These are phyloP conservation scores for Tupaia chinensis DNA, from an alignment of 2,113 vertebrate genomes.

Conservation along the genomic window DNA sequence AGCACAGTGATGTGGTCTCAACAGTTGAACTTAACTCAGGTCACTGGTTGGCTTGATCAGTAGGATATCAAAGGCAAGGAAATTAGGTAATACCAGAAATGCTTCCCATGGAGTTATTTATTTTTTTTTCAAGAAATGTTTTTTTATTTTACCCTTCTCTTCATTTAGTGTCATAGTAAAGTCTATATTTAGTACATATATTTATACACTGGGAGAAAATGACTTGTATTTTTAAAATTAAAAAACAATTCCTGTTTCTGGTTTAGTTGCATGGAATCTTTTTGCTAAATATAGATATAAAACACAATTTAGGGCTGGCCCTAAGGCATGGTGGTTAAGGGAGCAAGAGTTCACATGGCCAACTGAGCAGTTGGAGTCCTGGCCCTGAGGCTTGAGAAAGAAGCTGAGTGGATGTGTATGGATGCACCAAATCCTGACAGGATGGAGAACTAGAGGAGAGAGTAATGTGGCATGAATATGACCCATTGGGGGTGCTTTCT, in stretches of 20 bases:
- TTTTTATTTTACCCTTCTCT: background rate
- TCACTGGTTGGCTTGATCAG: slow-evolving; percentile 42
- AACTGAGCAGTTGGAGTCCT: too few relatives aligned
- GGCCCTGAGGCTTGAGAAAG: too few relatives aligned
- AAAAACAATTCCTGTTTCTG: background rate
- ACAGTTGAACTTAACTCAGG: slow-evolving; percentile 37
- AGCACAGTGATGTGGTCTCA: background rate
- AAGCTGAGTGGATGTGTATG: too few relatives aligned
- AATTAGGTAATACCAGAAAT: slow-evolving; percentile 22
- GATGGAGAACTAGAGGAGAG: too few relatives aligned
- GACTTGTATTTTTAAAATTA: background rate
- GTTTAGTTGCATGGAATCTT: background rate
- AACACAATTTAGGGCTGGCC: background rate
- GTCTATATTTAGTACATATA: background rate
- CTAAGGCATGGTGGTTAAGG: too few relatives aligned
- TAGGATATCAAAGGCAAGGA: slow-evolving; percentile 25
- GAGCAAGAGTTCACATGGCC: too few relatives aligned
- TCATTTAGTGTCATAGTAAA: background rate
- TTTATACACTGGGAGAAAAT: background rate
- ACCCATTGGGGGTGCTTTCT: too few relatives aligned
- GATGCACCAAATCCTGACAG: too few relatives aligned
- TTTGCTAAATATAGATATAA: background rate
- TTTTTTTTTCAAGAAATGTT: slow-evolving; percentile 28
- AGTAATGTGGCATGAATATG: too few relatives aligned
- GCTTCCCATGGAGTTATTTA: slow-evolving; percentile 5